These are phyloP conservation scores for Pegoplata infirma DNA, from an alignment of 2,888 invertebrate genomes.

Conservation along the genomic window DNA sequence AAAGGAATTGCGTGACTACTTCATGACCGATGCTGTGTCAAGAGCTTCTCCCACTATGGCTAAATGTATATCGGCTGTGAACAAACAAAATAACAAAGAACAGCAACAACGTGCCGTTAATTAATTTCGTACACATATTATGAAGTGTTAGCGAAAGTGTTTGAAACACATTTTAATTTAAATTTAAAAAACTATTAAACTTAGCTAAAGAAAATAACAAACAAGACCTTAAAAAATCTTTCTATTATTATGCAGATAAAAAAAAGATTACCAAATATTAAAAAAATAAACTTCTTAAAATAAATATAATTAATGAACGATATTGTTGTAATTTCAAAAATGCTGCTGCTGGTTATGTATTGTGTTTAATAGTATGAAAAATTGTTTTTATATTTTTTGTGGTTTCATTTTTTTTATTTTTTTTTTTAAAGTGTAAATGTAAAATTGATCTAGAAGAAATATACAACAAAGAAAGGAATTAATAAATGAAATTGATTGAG, in stretches of 20 bases:
- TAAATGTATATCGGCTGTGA: constrained; percentile 95
- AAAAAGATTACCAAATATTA: not conserved
- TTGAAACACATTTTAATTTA: constrained; percentile 35
- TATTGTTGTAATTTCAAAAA: constrained; percentile 2
- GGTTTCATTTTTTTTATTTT: not conserved
- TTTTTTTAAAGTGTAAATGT: constrained; percentile 23
- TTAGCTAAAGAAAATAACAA: constrained; percentile 37
- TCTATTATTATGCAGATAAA: not conserved
- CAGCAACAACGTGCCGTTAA: constrained; percentile 67
- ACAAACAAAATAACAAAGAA: constrained; percentile 79
- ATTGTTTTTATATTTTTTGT: not conserved
- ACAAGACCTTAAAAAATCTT: constrained; percentile 23
- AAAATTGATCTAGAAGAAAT: constrained; percentile 22
- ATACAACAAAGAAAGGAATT: constrained; percentile 36
- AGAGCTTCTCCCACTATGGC: constrained; percentile 99
- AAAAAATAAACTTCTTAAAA: not conserved
- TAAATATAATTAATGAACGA: not conserved
- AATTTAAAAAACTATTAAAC: constrained; percentile 40
- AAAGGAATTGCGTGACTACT: constrained; percentile 89
- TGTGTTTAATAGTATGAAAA: not conserved
- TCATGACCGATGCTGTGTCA: constrained; percentile 97
- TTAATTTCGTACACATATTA: constrained; percentile 41
- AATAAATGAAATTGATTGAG: not conserved
- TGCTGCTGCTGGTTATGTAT: not conserved
- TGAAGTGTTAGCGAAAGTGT: constrained; percentile 24